Evolutionary conservation across 2,797 vertebrate genomes (phyloP).

Genomic region (Chaenodraco wilsoni): DNA sequence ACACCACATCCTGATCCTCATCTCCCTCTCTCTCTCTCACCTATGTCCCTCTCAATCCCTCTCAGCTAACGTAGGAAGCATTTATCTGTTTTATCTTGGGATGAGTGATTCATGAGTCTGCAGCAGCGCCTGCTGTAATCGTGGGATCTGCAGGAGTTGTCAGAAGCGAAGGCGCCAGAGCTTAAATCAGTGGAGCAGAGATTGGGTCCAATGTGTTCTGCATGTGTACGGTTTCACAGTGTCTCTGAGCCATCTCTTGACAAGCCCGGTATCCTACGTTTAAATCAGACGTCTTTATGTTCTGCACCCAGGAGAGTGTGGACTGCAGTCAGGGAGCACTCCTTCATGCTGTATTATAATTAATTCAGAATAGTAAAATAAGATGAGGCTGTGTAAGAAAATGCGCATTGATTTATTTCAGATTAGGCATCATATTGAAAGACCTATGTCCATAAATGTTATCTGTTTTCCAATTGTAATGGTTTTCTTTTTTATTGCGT

Average conservation of each 20-base stretch:
- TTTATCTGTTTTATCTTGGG: constrained; percentile 75
- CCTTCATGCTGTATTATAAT: constrained; percentile 27
- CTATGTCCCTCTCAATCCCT: constrained; percentile 32
- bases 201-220: constrained; percentile 58
- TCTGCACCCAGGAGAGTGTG: constrained; percentile 35
- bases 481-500: constrained; percentile 21
- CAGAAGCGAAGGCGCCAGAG: constrained; percentile 53
- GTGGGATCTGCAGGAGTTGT: constrained; percentile 70
- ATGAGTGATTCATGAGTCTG: constrained; percentile 79
- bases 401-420: constrained; percentile 2
- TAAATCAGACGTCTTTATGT: constrained; percentile 44
- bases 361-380: constrained; percentile 35
- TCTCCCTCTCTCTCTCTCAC: constrained; percentile 28
- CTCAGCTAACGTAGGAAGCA: constrained; percentile 49
- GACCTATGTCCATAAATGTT: constrained; percentile 10
- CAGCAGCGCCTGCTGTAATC: constrained; percentile 64
- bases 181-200: constrained; percentile 66
- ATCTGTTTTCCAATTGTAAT: constrained; percentile 28
- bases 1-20: constrained; percentile 43
- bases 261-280: constrained; percentile 30
- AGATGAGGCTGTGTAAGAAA: constrained; percentile 2
- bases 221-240: constrained; percentile 60
- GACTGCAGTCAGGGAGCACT: constrained; percentile 25
- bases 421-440: not conserved
- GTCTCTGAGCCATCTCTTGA: constrained; percentile 42